These are phyloP conservation scores for Drosophila pectinifera DNA, from an alignment of 1,140 invertebrate species.

Conservation along the genomic window DNA sequence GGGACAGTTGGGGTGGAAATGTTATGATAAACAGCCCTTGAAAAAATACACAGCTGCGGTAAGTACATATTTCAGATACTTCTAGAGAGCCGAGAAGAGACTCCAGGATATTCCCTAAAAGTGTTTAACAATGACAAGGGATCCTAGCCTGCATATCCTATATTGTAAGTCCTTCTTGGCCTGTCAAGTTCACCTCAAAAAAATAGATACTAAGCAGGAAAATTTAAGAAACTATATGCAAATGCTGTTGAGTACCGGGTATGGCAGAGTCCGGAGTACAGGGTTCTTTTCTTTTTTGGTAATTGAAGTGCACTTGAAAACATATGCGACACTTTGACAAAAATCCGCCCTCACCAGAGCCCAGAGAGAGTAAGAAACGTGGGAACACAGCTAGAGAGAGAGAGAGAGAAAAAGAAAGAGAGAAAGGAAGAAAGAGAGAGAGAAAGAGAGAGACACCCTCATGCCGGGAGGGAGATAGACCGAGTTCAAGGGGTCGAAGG, in stretches of 20 bases:
- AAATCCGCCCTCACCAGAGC: slow-evolving; percentile 49
- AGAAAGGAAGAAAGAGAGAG: slow-evolving; percentile 2
- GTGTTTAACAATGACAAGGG: too few relatives aligned
- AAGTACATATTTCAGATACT: not conserved
- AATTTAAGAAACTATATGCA: too few relatives aligned
- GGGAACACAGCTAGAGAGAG: slow-evolving; percentile 29
- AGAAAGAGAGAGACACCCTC: slow-evolving; percentile 55
- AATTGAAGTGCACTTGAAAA: slow-evolving; percentile 82
- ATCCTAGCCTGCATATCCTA: too few relatives aligned
- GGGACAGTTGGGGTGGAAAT: not conserved
- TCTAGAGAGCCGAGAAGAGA: too few relatives aligned
- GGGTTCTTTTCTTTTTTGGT: slow-evolving; percentile 13
- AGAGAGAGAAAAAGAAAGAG: slow-evolving; percentile 9
- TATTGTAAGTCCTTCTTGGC: too few relatives aligned
- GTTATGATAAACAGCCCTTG: slow-evolving; percentile 26
- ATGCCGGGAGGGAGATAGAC: slow-evolving; percentile 14
- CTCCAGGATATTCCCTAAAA: too few relatives aligned
- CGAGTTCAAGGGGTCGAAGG: slow-evolving; percentile 45
- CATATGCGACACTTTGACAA: slow-evolving; percentile 75
- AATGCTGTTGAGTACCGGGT: not conserved
- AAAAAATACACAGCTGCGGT: slow-evolving; percentile 42
- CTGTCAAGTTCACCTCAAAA: too few relatives aligned
- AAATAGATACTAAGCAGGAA: too few relatives aligned
- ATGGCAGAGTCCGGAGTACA: not conserved
- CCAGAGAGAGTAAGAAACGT: slow-evolving; percentile 13